Base-by-base conservation (phyloP, 2,797 vertebrate species). In the Botia almorhae region DNA sequence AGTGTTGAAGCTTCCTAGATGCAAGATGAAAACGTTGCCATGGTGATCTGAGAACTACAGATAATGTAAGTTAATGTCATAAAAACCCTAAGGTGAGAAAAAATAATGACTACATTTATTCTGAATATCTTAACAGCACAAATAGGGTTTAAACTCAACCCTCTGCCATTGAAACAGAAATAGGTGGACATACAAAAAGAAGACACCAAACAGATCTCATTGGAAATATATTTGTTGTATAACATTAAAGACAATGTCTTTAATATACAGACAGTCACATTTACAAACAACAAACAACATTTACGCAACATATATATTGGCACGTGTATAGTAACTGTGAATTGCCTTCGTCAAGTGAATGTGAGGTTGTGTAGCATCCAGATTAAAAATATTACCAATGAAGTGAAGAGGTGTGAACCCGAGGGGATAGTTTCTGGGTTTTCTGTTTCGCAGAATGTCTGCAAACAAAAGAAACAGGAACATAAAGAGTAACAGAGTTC, bases 371-470 rank as follows among this genome's bases (percentile, higher is more conserved):
- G 46, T 86, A 12, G 82, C 75, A 60, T 90, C 87, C 80, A 90
- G 85, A 2, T 75, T 70, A 11, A 79, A 79, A 26, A 87, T 2
- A 55, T 90, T 92, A 74, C 89, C 90, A 70, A 91, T n/a, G 0
- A 90, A 83, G 67, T 90, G 89, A 53, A 90, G 82, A 64, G 87
- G 53, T 73, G 78, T 85, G 0, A 87, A 90, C 68, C 90, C 89
- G 46, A 89, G 89, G 70, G 91, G 90, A 67, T 88, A 91, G 65
- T 91, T 91, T 73, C 65, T 87, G 56, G 89, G 89, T 65, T 82
- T 80, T 17, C 84, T 88, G 79, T 89, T 90, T 68, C 17, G 88
- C 77, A 85, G 3, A 2, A 84, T 71, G 70, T 88, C 83, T 61
- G 64, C 63, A 58, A 88, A 68, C 82, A 91, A 67, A 76, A 92